Conservation (phyloP, 2,113 vertebrate genomes). For the Podarcis cretensis region DNA sequence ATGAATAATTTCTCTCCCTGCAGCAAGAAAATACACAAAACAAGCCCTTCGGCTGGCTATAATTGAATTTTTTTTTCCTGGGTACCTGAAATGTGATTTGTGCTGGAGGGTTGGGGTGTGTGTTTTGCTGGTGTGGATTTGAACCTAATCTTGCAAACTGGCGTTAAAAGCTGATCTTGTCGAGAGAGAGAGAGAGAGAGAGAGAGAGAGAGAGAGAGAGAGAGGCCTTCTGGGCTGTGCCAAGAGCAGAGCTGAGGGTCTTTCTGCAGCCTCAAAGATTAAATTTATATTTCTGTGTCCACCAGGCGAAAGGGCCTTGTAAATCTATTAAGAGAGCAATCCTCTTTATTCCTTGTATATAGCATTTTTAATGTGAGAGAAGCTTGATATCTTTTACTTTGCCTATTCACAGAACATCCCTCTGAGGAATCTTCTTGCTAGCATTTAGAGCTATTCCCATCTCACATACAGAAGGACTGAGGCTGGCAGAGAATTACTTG, state of each 20-base stretch:
- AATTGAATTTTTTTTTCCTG: neutral
- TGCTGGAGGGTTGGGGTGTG: neutral
- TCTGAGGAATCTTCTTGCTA: neutral
- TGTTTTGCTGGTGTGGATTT: neutral
- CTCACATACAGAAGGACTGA: neutral
- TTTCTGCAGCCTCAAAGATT: neutral
- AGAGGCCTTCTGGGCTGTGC: neutral
- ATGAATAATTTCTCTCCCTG: constrained; percentile 30
- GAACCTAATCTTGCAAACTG: constrained; percentile 21
- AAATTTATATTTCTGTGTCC: neutral
- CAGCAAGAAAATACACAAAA: neutral
- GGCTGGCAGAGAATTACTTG: neutral
- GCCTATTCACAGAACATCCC: neutral
- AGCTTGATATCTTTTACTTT: neutral
- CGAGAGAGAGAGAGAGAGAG: neutral
- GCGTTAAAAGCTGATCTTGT: constrained; percentile 12
- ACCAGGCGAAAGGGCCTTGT: neutral
- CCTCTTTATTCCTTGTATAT: neutral
- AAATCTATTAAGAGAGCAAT: neutral
- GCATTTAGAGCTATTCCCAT: neutral
- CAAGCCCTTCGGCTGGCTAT: neutral
- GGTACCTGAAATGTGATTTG: constrained; percentile 8
- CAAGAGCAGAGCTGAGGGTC: neutral
- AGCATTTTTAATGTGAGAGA: neutral
- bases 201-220: neutral